These are phyloP conservation scores for Caenorhabditis auriculariae DNA, from an alignment of 2,888 invertebrate species.

Conservation along the genomic window DNA sequence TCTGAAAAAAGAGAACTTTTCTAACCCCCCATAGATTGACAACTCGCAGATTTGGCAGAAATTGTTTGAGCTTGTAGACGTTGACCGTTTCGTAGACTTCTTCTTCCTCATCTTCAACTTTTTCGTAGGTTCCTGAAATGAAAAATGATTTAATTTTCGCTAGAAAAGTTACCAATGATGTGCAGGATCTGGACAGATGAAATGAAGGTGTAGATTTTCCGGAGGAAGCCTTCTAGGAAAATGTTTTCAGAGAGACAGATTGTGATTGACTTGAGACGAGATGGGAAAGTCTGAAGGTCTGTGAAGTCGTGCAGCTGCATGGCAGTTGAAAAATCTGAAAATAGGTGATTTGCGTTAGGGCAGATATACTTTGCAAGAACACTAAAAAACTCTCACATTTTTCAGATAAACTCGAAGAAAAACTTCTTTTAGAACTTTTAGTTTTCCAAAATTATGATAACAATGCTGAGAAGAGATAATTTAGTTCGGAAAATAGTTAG, in stretches of 20 bases:
- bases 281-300: constrained; percentile 97
- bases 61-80: constrained; percentile 95
- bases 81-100: constrained; percentile 99
- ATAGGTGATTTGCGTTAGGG: too few relatives aligned
- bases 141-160: not conserved
- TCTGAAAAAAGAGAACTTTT: constrained; percentile 23
- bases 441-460: not conserved
- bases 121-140: constrained; percentile 84
- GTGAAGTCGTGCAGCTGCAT: constrained; percentile 99
- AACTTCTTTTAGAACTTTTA: too few relatives aligned
- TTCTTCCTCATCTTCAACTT: constrained; percentile 96
- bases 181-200: constrained; percentile 95
- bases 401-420: too few relatives aligned
- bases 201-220: constrained; percentile 98
- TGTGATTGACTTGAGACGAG: constrained; percentile 89
- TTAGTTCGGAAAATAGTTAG: not conserved
- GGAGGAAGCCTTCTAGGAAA: constrained; percentile 99
- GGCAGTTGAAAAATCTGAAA: constrained; percentile 92
- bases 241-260: constrained; percentile 96
- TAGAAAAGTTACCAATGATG: constrained; percentile 76
- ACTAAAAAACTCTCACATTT: too few relatives aligned
- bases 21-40: constrained; percentile 98
- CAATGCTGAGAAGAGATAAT: not conserved
- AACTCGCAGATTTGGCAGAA: constrained; percentile 92
- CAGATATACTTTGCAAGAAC: too few relatives aligned